Base-by-base conservation (phyloP, 2,888 invertebrate genomes). In the Eretmocerus hayati region DNA sequence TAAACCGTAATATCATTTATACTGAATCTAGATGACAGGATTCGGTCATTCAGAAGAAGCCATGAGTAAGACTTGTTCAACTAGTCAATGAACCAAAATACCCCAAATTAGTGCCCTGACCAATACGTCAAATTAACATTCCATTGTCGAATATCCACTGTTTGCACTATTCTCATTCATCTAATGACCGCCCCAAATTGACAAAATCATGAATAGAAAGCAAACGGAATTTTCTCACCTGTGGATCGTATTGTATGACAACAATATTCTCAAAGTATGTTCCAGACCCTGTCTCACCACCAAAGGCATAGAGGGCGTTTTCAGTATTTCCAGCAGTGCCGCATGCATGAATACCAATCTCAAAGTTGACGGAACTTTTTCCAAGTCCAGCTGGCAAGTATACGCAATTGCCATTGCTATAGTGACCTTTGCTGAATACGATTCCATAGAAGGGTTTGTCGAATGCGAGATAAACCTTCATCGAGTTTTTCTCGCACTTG, bases 371-470 rank as follows among this genome's bases (percentile, higher is more conserved):
- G 15, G 88, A 85, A 1, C 86, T 83, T 55, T 90, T 80, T 0
- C 92, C 93, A 49, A 90, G 74, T 3, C 91, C 90, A 2, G 92
- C 90, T 6, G 91, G 91, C 52, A 93, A 72, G 70, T 93, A 91
- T 1, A 93, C 90, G 64, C 93, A 93, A 67, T 90, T 90, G 45
- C 87, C 85, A 66, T 93, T 91, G 59, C 90, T 90, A 72, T 92
- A 93, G 70, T 92, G 90, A 2, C 93, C 92, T 71, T 93, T 93
- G 54, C 90, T 91, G 76, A 93, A 93, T 32, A 93, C 89, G 41
- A 93, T 91, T n/a, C 93, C 93, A 62, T 88, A 90, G 77, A 93
- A 93, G 0, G 93, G 92, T 64, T 91, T 90, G 64, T 93, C 92
- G 64, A 93, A 93, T 56, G 90, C 89, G n/a, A 93, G 78, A 62